These are phyloP conservation scores for Dallia pectoralis DNA, from an alignment of 2,797 vertebrate species.

Conservation along the genomic window DNA sequence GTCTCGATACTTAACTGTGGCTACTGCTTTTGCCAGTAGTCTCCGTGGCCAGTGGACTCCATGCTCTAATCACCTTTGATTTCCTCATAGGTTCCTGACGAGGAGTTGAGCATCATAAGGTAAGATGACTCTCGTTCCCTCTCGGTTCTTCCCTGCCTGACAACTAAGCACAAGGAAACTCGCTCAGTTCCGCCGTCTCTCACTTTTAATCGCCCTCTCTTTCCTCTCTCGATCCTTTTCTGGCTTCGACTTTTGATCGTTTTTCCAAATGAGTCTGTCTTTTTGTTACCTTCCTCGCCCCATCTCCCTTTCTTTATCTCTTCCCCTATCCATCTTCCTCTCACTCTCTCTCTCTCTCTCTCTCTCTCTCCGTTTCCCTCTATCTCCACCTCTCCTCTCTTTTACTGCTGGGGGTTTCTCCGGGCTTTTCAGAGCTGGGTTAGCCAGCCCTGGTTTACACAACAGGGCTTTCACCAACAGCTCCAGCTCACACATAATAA, in stretches of 20 bases:
- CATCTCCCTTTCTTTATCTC: not conserved
- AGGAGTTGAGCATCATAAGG: constrained; percentile 77
- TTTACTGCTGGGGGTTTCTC: constrained; percentile 52
- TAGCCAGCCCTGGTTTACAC: constrained; percentile 54
- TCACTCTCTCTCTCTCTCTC: constrained; percentile 2
- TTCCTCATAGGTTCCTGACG: constrained; percentile 85
- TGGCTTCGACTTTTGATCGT: not conserved
- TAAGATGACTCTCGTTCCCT: constrained; percentile 3
- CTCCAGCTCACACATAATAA: constrained; percentile 20
- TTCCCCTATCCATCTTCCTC: not conserved
- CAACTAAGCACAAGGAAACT: constrained; percentile 27
- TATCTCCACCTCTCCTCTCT: not conserved
- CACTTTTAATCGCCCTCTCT: not conserved
- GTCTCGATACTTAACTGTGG: constrained; percentile 28
- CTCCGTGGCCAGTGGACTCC: constrained; percentile 39
- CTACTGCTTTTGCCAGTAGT: constrained; percentile 45
- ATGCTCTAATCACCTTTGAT: constrained; percentile 71
- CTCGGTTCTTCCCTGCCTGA: constrained; percentile 3
- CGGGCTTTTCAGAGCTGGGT: constrained; percentile 56
- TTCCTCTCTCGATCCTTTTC: not conserved
- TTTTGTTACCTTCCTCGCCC: not conserved
- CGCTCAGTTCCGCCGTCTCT: not conserved
- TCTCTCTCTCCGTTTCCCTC: not conserved
- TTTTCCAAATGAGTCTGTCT: not conserved
- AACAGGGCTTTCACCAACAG: constrained; percentile 43